Evolutionary conservation across 2,797 vertebrate species (phyloP), one percentile per base, ranked within the genome.

Genomic region (Etheostoma perlongum): DNA sequence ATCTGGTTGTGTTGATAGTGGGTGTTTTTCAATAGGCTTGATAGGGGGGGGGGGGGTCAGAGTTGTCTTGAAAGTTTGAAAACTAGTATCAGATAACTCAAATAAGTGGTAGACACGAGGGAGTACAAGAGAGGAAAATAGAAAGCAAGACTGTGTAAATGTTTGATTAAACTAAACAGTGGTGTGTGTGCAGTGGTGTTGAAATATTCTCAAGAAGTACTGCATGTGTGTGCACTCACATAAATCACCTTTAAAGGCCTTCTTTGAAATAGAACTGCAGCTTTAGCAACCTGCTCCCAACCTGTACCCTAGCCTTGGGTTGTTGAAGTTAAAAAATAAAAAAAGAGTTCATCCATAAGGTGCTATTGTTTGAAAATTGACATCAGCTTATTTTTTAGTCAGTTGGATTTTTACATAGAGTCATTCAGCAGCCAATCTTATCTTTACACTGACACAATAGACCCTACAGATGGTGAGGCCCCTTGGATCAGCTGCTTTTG

Each of bases 161-260:
- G 82, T 93, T 94, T 91, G 89, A 84, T 85, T 69, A 62, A 85
- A 84, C 79, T 75, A 75, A 88, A 90, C 83, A 83, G 70, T 61
- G 48, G 62, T 86, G 86, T 90, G 88, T 80, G 79, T 74, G 68
- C 59, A 48, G 73, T 68, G 49, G 65, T 79, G 85, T 84, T 82
- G 73, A 84, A 89, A 86, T 89, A 85, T 84, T 83, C 76, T 3
- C 72, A 81, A 51, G 74, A 83, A 64, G 70, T 82, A 55, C 81
- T 63, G 40, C 73, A 14, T 61, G 36, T 9, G 55, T n/a, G 10
- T 66, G 66, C 78, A 23, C 70, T 73, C 62, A 55, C 59, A 61
- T 8, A 21, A 51, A 63, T 78, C 66, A 49, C 64, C 72, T 64
- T 76, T 42, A 4, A 65, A 52, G 8, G 40, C 5, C 44, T 59